phyloP scores from a whole-genome alignment of 2,888 invertebrate species.

The Tinea trinotella region DNA sequence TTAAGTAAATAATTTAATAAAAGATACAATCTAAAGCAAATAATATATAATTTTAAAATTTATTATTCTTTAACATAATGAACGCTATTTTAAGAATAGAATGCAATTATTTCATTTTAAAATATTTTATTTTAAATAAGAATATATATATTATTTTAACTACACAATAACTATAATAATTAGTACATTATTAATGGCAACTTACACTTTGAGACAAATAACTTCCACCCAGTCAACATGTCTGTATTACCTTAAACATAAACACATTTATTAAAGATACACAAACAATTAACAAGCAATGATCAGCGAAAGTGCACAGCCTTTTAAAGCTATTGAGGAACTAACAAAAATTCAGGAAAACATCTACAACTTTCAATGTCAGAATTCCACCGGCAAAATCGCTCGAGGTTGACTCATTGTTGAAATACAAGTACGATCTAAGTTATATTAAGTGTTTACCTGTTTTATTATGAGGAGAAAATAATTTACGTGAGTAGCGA shows the following conservation, averaged over 20 bases:
- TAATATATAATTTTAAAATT: too few species aligned
- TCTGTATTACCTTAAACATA: slow-evolving; percentile 26
- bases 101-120: too few species aligned
- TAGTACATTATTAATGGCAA: slow-evolving; percentile 28
- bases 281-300: neutral
- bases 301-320: neutral
- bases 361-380: slow-evolving; percentile 9
- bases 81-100: too few species aligned
- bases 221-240: slow-evolving; percentile 63
- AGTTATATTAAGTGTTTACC: neutral
- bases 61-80: too few species aligned
- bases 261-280: neutral
- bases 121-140: too few species aligned
- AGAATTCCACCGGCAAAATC: slow-evolving; percentile 11
- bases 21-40: too few species aligned
- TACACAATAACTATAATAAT: neutral
- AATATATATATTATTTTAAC: neutral
- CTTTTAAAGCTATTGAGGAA: neutral
- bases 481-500: neutral
- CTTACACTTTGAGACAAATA: slow-evolving; percentile 59
- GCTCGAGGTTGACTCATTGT: slow-evolving; percentile 1
- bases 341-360: slow-evolving; percentile 17
- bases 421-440: slow-evolving; percentile 3
- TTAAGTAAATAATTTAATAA: too few species aligned
- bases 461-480: neutral